Evolutionary conservation across 1,140 invertebrate genomes (phyloP), one percentile per base, ranked within the genome.

Genomic region (Lysiphlebus fabarum): DNA sequence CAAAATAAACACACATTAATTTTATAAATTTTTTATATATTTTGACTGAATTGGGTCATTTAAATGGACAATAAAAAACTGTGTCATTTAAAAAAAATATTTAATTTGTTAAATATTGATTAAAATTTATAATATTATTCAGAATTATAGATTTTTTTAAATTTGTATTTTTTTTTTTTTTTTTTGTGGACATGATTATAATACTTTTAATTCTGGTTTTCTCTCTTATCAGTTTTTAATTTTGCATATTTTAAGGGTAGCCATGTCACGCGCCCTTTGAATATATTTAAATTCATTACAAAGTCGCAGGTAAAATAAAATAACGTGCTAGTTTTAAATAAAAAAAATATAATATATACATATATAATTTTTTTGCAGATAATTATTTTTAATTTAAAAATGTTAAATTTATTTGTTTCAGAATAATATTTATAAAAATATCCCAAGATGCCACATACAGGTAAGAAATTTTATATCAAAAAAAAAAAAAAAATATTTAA

Each of bases 201-300:
- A 70, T 70, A 72, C 67, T 68, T 59, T 74, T 62, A 64, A 66
- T 67, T 68, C 65, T 67, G 49, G 34, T 9, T 51, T 51, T 51
- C 11, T 65, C 34, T 55, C 67, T 73, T 73, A 73, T 73, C 67
- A 69, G 65, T 67, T 65, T 36, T 61, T 56, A 62, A 26, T 26
- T 26, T 72, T 72, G 71, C 70, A 74, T 74, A 73, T 73, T 76
- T 26, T 75, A 74, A 75, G 72, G 74, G 74, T 71, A 71, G 73
- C 70, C 74, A 70, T 74, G 72, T 74, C 73, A 70, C 69, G 67
- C 72, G 70, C 73, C 71, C 74, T 73, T 73, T 75, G 73, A 74
- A 76, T 76, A 77, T 66, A 77, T 77, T 77, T 75, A 77, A 77
- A 77, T 77, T 75, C 69, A 77, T 77, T 77, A 77, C 49, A 62